Evolutionary conservation across 2,888 invertebrate species (phyloP).

Genomic region (Trimorus sp.): DNA sequence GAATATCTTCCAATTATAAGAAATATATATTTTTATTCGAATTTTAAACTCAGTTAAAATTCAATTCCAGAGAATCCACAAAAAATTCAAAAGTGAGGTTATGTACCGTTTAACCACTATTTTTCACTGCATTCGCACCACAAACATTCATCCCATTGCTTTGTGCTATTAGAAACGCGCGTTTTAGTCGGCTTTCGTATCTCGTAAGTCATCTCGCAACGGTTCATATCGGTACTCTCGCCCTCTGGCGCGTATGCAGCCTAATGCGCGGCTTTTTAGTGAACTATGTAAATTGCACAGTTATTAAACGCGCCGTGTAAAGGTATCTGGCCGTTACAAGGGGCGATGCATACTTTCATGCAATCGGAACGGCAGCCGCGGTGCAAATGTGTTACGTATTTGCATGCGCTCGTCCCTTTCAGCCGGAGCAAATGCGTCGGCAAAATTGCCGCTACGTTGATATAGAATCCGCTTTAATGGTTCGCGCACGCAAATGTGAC

Average conservation of each 20-base stretch:
- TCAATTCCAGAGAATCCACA: too few species aligned
- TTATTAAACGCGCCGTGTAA: conserved; percentile 29
- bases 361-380: conserved; percentile 38
- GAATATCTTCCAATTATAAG: too few species aligned
- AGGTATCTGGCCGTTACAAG: conserved; percentile 31
- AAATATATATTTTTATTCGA: too few species aligned
- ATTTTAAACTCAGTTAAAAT: too few species aligned
- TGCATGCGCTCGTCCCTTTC: conserved; percentile 39
- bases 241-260: not conserved
- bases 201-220: too few species aligned
- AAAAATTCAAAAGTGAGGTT: too few species aligned
- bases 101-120: too few species aligned
- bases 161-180: too few species aligned
- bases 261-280: conserved; percentile 5
- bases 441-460: conserved; percentile 47
- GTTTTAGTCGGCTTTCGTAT: too few species aligned
- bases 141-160: too few species aligned
- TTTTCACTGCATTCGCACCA: too few species aligned
- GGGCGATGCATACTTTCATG: conserved; percentile 48
- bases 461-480: conserved; percentile 47
- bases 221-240: too few species aligned
- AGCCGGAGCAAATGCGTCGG: conserved; percentile 31
- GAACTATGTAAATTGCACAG: conserved; percentile 31
- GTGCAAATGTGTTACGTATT: conserved; percentile 52
- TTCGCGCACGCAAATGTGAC: conserved; percentile 48